Base-by-base conservation (phyloP, 2,113 vertebrate genomes). In the Solea senegalensis region DNA sequence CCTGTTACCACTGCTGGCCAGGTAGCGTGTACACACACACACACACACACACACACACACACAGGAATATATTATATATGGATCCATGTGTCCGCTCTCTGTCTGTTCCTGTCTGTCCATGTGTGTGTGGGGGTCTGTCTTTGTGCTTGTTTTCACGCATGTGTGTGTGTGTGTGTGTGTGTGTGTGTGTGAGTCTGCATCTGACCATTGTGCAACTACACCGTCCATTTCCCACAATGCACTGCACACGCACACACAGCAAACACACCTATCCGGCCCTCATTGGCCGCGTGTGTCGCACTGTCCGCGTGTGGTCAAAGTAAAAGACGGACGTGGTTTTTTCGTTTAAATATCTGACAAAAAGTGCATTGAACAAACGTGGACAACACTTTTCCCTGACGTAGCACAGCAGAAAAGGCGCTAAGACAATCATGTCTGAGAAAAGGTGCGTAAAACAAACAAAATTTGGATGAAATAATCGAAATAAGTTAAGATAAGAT, bases 1-100 rank as follows among this genome's bases (percentile, higher is more conserved):
- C 95, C 96, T 97, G 96, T 97, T 98, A 97, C 96, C 96, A 96
- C 96, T 96, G 97, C 96, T 96, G 96, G 95, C 96, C 96, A 98
- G 96, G 96, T 98, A 97, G 93, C 95, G 70, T 74, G 70, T 86
- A 89, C 85, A 91, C 87, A 87, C 80, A 87, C 80, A 86, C 80
- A 85, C 75, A 80, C 13, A 77, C 51, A 77, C 85, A 86, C 84
- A 86, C 80, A 68, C 58, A 72, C 81, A 77, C 71, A 82, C 26
- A 82, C 74, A 72, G 46, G 78, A 88, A 89, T 92, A 91, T 91
- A 90, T 91, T 90, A 91, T 91, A 93, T 91, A 91, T 92, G 88
- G 89, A 90, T 91, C 87, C 90, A 88, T 93, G 90, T 93, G 93
- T 94, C 84, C 82, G 81, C 80, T 90, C 88, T 91, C 90, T 91